A percentile compares a stretch with the other conserved stretches of the same genome.
Evolutionary conservation across 92 coral and sea anemone genomes (phyloP).

Genomic region (Chrysogorgia sp.): DNA sequence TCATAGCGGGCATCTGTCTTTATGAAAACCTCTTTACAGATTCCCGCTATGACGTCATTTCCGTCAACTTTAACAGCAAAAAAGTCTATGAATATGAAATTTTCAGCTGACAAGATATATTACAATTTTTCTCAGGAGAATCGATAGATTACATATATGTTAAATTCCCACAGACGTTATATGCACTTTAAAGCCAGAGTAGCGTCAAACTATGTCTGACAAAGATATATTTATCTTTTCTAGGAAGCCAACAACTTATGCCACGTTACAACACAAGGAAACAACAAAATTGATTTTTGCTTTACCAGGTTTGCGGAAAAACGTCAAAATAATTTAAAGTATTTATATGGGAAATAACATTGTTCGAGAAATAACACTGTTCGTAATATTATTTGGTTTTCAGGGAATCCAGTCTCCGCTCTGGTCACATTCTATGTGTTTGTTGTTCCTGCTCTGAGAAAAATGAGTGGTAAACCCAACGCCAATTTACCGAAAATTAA

Average conservation of each 20-base stretch:
- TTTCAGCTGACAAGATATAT: too few species aligned
- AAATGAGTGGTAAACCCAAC: conserved; percentile 73
- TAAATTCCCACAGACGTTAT: too few species aligned
- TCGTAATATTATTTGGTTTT: neutral
- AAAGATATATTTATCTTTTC: neutral
- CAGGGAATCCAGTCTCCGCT: conserved; percentile 98
- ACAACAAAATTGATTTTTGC: conserved; percentile 78
- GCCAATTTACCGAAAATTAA: conserved; percentile 75
- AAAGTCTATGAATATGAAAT: too few species aligned
- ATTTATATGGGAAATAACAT: neutral
- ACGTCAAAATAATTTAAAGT: neutral
- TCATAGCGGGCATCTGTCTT: too few species aligned
- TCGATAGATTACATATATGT: too few species aligned
- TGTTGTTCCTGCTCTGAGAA: conserved; percentile 87
- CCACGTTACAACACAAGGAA: conserved; percentile 61
- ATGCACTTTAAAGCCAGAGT: too few species aligned
- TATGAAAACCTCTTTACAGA: too few species aligned
- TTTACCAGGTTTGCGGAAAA: conserved; percentile 70
- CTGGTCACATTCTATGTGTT: conserved; percentile 92
- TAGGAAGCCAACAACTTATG: conserved; percentile 95
- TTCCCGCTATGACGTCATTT: too few species aligned
- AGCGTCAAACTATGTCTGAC: conserved; percentile 1
- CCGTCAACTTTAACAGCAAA: too few species aligned
- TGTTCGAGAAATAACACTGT: neutral
- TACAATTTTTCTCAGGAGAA: too few species aligned